These are phyloP conservation scores for Eretmochelys imbricata DNA, from an alignment of 2,113 vertebrate species.

Conservation along the genomic window DNA sequence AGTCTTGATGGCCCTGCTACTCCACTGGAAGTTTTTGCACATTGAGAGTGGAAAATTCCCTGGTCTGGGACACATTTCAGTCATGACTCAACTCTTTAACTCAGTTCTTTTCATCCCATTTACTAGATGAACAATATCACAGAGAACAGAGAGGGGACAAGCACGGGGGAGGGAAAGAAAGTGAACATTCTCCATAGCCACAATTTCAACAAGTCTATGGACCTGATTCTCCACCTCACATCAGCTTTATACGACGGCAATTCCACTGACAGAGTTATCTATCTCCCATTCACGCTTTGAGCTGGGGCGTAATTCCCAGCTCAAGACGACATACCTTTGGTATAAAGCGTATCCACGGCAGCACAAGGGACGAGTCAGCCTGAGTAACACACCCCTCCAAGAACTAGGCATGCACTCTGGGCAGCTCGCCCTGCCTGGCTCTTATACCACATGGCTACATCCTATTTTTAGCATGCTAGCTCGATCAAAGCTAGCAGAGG, in stretches of 20 bases:
- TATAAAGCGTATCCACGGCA: not conserved
- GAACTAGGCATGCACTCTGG: too few species aligned
- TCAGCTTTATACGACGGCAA: not conserved
- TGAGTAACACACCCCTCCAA: not conserved
- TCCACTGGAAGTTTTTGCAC: not conserved
- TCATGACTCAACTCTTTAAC: not conserved
- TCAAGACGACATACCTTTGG: not conserved
- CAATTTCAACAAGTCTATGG: not conserved
- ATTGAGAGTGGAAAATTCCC: not conserved
- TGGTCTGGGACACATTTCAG: not conserved
- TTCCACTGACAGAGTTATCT: not conserved
- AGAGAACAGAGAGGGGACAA: not conserved
- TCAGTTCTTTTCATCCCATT: not conserved
- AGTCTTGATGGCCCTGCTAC: not conserved
- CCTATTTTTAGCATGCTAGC: not conserved
- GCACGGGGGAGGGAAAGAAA: not conserved
- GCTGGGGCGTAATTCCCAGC: not conserved
- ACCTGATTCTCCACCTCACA: not conserved
- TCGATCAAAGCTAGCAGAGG: not conserved
- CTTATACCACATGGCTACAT: not conserved
- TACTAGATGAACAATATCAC: not conserved
- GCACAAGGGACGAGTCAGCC: too few species aligned
- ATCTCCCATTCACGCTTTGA: not conserved
- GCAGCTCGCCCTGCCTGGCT: not conserved
- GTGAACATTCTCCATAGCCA: not conserved